phyloP scores from a whole-genome alignment of 1,140 invertebrate genomes.

The Hetaerina americana region DNA sequence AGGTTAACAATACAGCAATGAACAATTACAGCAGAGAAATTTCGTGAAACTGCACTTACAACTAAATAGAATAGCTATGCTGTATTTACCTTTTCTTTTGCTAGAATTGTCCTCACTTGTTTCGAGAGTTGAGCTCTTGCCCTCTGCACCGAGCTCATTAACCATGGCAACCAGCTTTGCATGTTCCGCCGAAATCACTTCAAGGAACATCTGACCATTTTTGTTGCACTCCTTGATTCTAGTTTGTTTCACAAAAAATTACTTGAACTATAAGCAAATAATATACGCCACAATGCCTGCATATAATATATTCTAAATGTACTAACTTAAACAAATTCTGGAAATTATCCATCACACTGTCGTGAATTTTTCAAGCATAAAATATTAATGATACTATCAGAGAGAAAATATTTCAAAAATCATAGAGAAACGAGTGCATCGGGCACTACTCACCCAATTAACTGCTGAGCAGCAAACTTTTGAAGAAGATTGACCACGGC shows the following conservation, averaged over 20 bases:
- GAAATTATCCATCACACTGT: too few relatives aligned
- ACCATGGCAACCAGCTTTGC: constrained; percentile 54
- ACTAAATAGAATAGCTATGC: too few relatives aligned
- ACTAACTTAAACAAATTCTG: neutral
- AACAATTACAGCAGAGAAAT: too few relatives aligned
- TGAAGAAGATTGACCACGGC: constrained; percentile 64
- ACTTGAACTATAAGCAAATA: constrained; percentile 6
- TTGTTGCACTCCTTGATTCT: constrained; percentile 47
- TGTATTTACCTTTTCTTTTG: constrained; percentile 15
- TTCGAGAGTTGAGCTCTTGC: constrained; percentile 27
- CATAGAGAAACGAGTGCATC: too few relatives aligned
- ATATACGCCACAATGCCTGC: constrained; percentile 2
- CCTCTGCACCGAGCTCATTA: constrained; percentile 33
- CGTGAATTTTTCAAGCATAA: too few relatives aligned
- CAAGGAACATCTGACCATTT: constrained; percentile 39
- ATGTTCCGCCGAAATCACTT: constrained; percentile 55
- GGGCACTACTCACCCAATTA: constrained; percentile 52
- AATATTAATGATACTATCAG: too few relatives aligned
- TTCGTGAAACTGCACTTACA: too few relatives aligned
- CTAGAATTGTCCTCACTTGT: constrained; percentile 5
- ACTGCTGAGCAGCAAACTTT: constrained; percentile 76
- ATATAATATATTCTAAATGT: constrained; percentile 9
- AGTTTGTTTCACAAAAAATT: constrained; percentile 14
- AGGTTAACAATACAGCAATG: too few relatives aligned
- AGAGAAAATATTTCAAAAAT: too few relatives aligned